Base-by-base conservation (phyloP, 2,797 vertebrate species). In the Anguilla marmorata region DNA sequence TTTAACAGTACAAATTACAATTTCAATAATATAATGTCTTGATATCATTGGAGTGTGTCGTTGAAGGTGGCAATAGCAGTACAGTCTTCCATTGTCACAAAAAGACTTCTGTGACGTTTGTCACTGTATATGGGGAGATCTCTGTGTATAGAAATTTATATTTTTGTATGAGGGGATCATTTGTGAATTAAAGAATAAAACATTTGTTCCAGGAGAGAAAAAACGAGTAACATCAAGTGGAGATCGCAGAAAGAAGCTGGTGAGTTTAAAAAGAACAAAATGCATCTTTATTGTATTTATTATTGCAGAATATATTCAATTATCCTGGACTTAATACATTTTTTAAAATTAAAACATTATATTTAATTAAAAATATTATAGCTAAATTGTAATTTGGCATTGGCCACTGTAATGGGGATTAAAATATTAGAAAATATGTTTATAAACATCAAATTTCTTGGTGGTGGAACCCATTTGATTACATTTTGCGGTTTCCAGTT, bases 171-270 rank as follows among this genome's bases (percentile, higher is more conserved):
- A 63, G 24, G 41, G 5, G 41, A 7, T 21, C 5, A 21, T 63
- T 69, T 24, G 7, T 52, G 1, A 83, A 56, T 86, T 52, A 33
- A 27, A 56, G 12, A 27, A 30, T 72, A 8, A 79, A 14, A 0
- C 58, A 84, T 90, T 50, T 80, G 66, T 85, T 33, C 66, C 91
- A 96, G 94, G 94, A 87, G 95, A 93, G 30, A 95, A 95, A 88
- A 96, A 94, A 89, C 94, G 96, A 91, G 94, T 94, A 90, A 94
- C 95, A 93, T 94, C 95, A n/a, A 93, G 93, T 89, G 88, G 89
- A 88, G 92, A 92, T 88, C 93, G 91, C 6, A 93, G 86, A 90
- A 89, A 86, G 0, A 87, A 85, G 50, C 95, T 93, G 94, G 97
- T 98, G 92, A 92, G 94, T 89, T 80, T n/a, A 19, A 50, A 89